These are phyloP conservation scores for Anguilla japonica DNA, from an alignment of 2,113 vertebrate species.

Conservation along the genomic window DNA sequence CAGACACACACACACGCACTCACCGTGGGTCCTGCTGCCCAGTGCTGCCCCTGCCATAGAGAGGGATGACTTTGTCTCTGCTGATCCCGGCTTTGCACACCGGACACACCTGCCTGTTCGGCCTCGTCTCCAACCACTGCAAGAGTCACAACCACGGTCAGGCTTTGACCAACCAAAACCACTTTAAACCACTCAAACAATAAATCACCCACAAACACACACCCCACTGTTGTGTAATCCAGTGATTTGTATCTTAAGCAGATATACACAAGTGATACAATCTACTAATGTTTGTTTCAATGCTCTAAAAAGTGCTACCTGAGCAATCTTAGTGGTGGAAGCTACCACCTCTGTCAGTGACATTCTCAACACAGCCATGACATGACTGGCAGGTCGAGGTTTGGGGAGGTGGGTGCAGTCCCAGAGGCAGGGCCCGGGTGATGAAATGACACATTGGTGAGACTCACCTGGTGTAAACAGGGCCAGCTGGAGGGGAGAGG, in stretches of 20 bases:
- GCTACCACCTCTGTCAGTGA: no score
- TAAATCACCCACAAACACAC: background rate
- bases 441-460: constrained; percentile 69
- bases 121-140: constrained; percentile 96
- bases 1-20: constrained; percentile 30
- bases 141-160: background rate
- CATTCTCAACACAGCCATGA: no score
- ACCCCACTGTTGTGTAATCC: no score
- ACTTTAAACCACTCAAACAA: background rate
- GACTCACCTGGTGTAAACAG: constrained; percentile 94
- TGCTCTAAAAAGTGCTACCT: no score
- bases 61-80: constrained; percentile 94
- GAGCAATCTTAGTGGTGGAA: no score
- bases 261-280: no score
- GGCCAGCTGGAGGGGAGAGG: constrained; percentile 79
- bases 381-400: no score
- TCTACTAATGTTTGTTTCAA: no score
- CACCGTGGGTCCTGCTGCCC: constrained; percentile 96
- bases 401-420: no score
- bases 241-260: no score
- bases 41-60: constrained; percentile 94
- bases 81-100: constrained; percentile 99
- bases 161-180: background rate
- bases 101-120: constrained; percentile 96
- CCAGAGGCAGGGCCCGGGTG: constrained; percentile 49